phyloP scores from a whole-genome alignment of 2,888 invertebrate species.

The Anodontia alba region DNA sequence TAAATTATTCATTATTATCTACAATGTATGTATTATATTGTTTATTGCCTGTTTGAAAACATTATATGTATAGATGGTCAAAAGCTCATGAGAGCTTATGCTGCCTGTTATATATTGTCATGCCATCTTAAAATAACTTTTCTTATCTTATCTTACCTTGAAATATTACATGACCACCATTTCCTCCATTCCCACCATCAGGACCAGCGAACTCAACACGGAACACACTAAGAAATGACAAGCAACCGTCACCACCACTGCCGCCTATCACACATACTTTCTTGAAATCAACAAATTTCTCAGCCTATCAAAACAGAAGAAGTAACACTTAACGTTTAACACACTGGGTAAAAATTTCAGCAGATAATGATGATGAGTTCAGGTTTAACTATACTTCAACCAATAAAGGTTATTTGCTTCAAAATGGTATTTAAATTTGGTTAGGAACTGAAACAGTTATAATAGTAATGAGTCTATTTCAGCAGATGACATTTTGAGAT shows the following conservation, averaged over 20 bases:
- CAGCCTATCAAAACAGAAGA: conserved; percentile 52
- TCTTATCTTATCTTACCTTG: conserved; percentile 87
- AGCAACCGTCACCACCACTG: conserved; percentile 96
- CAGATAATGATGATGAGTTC: too few species aligned
- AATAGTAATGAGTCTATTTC: too few species aligned
- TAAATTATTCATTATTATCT: too few species aligned
- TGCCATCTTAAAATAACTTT: too few species aligned
- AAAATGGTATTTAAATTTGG: neutral
- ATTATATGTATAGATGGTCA: too few species aligned
- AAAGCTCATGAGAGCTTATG: too few species aligned
- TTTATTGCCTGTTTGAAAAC: too few species aligned
- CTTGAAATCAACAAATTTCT: conserved; percentile 90
- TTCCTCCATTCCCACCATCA: conserved; percentile 98
- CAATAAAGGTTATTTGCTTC: neutral
- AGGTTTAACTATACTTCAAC: neutral
- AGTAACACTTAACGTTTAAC: neutral
- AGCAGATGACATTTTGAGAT: too few species aligned
- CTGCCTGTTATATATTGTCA: too few species aligned
- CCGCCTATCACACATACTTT: conserved; percentile 91
- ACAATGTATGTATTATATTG: too few species aligned
- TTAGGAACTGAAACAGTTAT: too few species aligned
- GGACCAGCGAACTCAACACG: conserved; percentile 94
- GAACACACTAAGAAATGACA: conserved; percentile 93
- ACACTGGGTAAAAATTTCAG: neutral
- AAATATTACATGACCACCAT: conserved; percentile 97